Evolutionary conservation across 2,797 vertebrate genomes (phyloP).

Genomic region (Potorous gilbertii): DNA sequence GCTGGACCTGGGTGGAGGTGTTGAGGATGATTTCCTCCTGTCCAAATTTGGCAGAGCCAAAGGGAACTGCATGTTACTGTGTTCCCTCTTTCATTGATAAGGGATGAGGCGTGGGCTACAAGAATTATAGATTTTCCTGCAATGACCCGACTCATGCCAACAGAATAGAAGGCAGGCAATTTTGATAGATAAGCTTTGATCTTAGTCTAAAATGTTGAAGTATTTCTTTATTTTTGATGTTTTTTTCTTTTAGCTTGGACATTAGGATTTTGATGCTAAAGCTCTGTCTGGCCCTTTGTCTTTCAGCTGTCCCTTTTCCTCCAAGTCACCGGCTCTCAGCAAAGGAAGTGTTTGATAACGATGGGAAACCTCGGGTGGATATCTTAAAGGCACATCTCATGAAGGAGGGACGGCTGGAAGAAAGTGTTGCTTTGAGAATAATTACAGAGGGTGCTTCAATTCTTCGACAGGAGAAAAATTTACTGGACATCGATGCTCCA

Average conservation of each 20-base stretch:
- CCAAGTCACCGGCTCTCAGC: constrained; percentile 97
- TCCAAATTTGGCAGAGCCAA: neutral
- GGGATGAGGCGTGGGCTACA: neutral
- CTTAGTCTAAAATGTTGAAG: neutral
- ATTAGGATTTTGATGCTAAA: neutral
- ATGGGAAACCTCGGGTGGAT: constrained; percentile 97
- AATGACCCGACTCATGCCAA: neutral
- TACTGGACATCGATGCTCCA: constrained; percentile 98
- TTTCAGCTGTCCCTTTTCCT: constrained; percentile 96
- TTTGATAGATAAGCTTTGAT: neutral
- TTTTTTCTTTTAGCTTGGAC: neutral
- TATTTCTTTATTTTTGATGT: neutral
- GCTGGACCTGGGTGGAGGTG: neutral
- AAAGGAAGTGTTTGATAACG: constrained; percentile 98
- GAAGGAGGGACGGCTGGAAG: constrained; percentile 98
- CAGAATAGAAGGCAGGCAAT: neutral
- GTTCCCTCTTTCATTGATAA: neutral
- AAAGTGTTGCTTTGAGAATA: constrained; percentile 95
- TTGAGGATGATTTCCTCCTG: constrained; percentile 6
- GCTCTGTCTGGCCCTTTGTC: constrained; percentile 51
- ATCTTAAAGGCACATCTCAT: constrained; percentile 98
- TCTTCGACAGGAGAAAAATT: constrained; percentile 95
- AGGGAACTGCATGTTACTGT: neutral
- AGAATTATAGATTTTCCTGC: neutral
- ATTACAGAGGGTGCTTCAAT: constrained; percentile 96